phyloP scores from a whole-genome alignment of 2,888 invertebrate species.

The Hypomecis punctinalis region DNA sequence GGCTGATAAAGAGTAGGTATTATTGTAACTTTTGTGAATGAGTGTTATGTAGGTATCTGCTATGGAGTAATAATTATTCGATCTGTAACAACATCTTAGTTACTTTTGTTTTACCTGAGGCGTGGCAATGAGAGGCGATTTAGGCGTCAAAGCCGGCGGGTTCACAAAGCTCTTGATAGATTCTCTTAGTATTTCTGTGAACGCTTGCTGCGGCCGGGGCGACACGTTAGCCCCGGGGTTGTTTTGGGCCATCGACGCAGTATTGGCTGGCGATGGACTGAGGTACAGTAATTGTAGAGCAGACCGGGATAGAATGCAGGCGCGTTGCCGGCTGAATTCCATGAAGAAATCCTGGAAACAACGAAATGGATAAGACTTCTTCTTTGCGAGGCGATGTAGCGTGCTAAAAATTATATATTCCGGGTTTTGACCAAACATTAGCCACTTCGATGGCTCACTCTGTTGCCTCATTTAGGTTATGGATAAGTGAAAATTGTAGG shows the following conservation, averaged over 20 bases:
- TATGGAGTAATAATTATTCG: no score
- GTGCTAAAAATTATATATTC: no score
- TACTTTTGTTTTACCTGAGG: constrained; percentile 81
- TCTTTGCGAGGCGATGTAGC: no score
- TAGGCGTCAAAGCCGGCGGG: constrained; percentile 93
- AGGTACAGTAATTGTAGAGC: constrained; percentile 93
- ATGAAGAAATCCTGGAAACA: constrained; percentile 93
- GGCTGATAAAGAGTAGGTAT: no score
- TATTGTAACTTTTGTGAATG: no score
- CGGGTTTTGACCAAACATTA: no score
- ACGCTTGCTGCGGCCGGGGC: constrained; percentile 72
- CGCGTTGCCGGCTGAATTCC: constrained; percentile 94
- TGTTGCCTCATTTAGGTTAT: no score
- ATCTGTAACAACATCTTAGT: no score
- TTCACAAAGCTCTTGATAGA: constrained; percentile 95
- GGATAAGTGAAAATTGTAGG: no score
- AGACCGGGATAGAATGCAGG: constrained; percentile 96
- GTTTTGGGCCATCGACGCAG: constrained; percentile 64
- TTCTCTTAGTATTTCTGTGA: constrained; percentile 93
- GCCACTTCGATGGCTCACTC: no score
- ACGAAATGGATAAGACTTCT: no score
- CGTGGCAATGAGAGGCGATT: constrained; percentile 87
- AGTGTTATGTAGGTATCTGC: no score
- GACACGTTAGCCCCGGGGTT: constrained; percentile 58
- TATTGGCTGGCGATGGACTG: constrained; percentile 72